Evolutionary conservation across 1,140 invertebrate species (phyloP).

Genomic region (Maniola jurtina): DNA sequence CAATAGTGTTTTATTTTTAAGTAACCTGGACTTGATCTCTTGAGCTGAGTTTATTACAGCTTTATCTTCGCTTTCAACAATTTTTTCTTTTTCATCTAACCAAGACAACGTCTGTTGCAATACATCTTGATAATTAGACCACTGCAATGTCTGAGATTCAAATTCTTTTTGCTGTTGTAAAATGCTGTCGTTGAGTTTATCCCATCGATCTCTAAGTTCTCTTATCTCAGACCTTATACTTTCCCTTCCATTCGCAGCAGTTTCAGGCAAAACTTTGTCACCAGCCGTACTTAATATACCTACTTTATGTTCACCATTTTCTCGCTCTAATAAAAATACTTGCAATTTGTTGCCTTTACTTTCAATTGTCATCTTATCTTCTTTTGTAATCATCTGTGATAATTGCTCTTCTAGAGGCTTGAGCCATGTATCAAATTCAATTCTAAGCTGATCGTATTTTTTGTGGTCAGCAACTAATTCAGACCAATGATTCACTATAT

Average conservation of each 20-base stretch:
- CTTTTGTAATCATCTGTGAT: conserved; percentile 81
- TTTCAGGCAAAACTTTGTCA: conserved; percentile 94
- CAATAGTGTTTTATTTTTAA: conserved; percentile 91
- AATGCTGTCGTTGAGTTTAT: conserved; percentile 89
- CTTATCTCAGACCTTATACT: conserved; percentile 90
- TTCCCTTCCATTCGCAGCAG: conserved; percentile 93
- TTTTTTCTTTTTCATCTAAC: conserved; percentile 92
- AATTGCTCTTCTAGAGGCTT: conserved; percentile 87
- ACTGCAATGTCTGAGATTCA: conserved; percentile 90
- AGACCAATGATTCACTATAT: conserved; percentile 92
- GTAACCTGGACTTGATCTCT: conserved; percentile 91
- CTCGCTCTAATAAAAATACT: conserved; percentile 88
- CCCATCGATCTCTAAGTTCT: conserved; percentile 89
- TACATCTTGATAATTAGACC: conserved; percentile 91
- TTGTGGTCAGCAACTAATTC: conserved; percentile 91
- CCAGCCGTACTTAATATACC: conserved; percentile 85
- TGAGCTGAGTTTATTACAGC: conserved; percentile 84
- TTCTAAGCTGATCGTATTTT: conserved; percentile 87
- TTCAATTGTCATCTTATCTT: conserved; percentile 80
- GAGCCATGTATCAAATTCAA: conserved; percentile 88
- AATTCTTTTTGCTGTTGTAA: conserved; percentile 90
- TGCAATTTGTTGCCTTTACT: conserved; percentile 82
- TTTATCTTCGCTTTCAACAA: conserved; percentile 85
- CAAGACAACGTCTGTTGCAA: conserved; percentile 90
- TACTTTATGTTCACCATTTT: conserved; percentile 90